Percentiles rank a stretch among this genome's conserved stretches.
Evolutionary conservation across 35 echinoderm and acorn worm genomes (phyloP).

Genomic region (Anneissia japonica): DNA sequence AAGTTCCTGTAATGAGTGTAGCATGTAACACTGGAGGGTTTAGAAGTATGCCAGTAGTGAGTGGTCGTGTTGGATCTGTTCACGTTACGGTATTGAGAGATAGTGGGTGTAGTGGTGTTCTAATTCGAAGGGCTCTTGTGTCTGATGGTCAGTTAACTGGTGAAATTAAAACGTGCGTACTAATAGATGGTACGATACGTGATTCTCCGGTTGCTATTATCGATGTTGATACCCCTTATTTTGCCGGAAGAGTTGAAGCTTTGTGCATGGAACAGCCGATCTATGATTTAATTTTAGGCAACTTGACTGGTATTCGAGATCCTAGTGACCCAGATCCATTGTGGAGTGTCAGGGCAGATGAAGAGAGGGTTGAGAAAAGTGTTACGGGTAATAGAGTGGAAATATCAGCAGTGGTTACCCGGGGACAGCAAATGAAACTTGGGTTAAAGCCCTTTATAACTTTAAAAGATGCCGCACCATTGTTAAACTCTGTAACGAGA

Average conservation of each 20-base stretch:
- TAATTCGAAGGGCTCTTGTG: constrained; percentile 16
- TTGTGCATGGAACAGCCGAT: constrained; percentile 48
- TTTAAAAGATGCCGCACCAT: no score
- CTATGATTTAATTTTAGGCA: constrained; percentile 45
- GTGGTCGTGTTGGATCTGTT: not conserved
- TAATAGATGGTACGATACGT: constrained; percentile 48
- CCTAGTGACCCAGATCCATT: constrained; percentile 1
- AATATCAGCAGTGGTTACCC: no score
- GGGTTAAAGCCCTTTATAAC: no score
- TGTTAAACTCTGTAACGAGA: no score
- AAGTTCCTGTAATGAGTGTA: constrained; percentile 25
- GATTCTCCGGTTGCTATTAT: constrained; percentile 22
- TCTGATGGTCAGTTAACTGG: constrained; percentile 20
- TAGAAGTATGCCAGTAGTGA: constrained; percentile 27
- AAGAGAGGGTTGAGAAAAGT: constrained; percentile 9
- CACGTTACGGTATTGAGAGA: constrained; percentile 32
- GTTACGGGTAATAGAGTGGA: no score
- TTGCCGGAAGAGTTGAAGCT: constrained; percentile 11
- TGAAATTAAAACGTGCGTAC: constrained; percentile 3
- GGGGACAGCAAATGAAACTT: no score
- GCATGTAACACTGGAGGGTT: constrained; percentile 8
- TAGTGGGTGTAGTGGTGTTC: constrained; percentile 27
- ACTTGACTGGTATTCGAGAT: constrained; percentile 21
- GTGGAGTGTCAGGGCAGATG: not conserved
- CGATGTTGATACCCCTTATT: constrained; percentile 33